Evolutionary conservation across 1,140 invertebrate species (phyloP).

Genomic region (Papilio aristodemus): DNA sequence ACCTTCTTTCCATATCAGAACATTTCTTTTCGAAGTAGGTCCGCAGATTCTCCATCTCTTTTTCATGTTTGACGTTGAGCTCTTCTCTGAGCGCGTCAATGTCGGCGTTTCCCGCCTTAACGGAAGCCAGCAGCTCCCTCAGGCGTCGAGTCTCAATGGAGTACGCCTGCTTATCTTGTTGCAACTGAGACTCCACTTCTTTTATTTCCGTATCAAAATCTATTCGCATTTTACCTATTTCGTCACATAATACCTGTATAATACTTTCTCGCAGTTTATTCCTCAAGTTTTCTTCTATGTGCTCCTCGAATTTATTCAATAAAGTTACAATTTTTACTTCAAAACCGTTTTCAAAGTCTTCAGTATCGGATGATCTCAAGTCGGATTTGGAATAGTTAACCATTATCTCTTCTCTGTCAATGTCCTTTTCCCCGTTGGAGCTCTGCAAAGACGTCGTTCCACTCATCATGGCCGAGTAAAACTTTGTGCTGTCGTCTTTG

Average conservation of each 20-base stretch:
- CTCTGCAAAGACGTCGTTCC: conserved; percentile 60
- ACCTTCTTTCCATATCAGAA: conserved; percentile 88
- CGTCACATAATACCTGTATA: conserved; percentile 76
- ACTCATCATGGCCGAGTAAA: conserved; percentile 68
- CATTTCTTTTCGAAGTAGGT: conserved; percentile 90
- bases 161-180: conserved; percentile 69
- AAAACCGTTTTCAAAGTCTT: conserved; percentile 66
- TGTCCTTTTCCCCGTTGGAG: conserved; percentile 69
- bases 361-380: conserved; percentile 56
- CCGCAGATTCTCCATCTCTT: conserved; percentile 88
- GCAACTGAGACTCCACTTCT: conserved; percentile 67
- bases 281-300: conserved; percentile 68
- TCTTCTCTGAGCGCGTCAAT: conserved; percentile 80
- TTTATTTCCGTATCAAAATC: conserved; percentile 77
- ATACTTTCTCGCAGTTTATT: conserved; percentile 78
- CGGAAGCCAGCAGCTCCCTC: conserved; percentile 69
- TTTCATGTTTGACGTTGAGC: conserved; percentile 83
- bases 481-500: conserved; percentile 71
- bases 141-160: conserved; percentile 73
- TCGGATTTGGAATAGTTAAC: conserved; percentile 73
- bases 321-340: conserved; percentile 64
- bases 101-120: conserved; percentile 78
- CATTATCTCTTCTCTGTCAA: conserved; percentile 68
- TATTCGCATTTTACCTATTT: conserved; percentile 72
- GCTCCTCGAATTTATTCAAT: conserved; percentile 69